Conservation (phyloP, 2,888 invertebrate genomes). For the Cyclophora punctaria region DNA sequence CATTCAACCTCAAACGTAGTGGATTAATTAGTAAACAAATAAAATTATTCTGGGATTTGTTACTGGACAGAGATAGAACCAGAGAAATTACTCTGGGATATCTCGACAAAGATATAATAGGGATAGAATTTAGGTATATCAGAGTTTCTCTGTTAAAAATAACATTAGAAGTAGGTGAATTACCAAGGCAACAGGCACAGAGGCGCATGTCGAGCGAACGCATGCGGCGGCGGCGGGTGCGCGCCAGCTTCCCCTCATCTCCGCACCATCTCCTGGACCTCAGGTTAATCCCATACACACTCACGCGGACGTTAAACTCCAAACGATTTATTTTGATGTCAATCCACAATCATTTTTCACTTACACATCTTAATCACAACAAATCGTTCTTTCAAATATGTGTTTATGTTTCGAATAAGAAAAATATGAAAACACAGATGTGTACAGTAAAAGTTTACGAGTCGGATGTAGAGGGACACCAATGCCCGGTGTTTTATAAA, state of each 20-base stretch:
- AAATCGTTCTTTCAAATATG: slow-evolving; percentile 7
- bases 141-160: neutral
- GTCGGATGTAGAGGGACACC: slow-evolving; percentile 27
- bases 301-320: slow-evolving; percentile 58
- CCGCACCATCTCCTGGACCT: slow-evolving; percentile 43
- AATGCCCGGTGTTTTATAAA: slow-evolving; percentile 40
- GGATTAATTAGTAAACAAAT: too few species aligned
- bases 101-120: too few species aligned
- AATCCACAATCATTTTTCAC: slow-evolving; percentile 10
- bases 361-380: neutral
- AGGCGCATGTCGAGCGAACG: slow-evolving; percentile 64
- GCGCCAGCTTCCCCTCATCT: slow-evolving; percentile 46
- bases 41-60: too few species aligned
- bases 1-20: too few species aligned
- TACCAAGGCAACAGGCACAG: slow-evolving; percentile 70
- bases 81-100: too few species aligned
- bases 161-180: slow-evolving; percentile 22
- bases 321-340: slow-evolving; percentile 48
- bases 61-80: too few species aligned
- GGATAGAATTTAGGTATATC: too few species aligned
- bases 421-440: slow-evolving; percentile 14
- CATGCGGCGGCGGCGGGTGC: slow-evolving; percentile 46
- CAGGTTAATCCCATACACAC: slow-evolving; percentile 41
- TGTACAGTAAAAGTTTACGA: slow-evolving; percentile 34
- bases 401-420: slow-evolving; percentile 15